Percentiles rank a stretch among this genome's conserved stretches.
These are phyloP conservation scores for Drosophila pegasa DNA, from an alignment of 2,888 invertebrate genomes.

Conservation along the genomic window DNA sequence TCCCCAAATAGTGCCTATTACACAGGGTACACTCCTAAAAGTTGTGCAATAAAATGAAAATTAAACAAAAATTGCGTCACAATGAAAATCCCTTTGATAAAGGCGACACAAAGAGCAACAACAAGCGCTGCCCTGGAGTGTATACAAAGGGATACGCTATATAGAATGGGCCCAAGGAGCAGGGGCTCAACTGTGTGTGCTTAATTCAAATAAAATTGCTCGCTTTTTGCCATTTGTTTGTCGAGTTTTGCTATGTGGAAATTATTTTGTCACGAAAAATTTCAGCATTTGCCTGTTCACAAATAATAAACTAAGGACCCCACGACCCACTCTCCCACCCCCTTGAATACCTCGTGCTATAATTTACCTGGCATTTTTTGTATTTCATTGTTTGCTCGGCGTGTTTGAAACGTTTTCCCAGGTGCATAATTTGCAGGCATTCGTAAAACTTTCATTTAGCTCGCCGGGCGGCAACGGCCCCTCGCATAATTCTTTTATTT, in stretches of 20 bases:
- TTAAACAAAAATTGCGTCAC: constrained; percentile 52
- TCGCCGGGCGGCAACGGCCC: constrained; percentile 7
- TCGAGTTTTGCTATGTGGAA: constrained; percentile 22
- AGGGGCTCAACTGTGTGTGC: constrained; percentile 2
- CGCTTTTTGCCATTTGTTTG: constrained; percentile 40
- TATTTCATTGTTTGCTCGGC: constrained; percentile 19
- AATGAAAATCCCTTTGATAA: constrained; percentile 53
- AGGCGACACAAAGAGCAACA: constrained; percentile 10
- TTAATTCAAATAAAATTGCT: constrained; percentile 65
- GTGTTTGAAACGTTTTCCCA: constrained; percentile 50
- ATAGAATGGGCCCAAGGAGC: constrained; percentile 3
- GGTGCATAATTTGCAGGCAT: constrained; percentile 64
- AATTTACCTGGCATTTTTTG: constrained; percentile 44
- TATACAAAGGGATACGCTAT: constrained; percentile 15
- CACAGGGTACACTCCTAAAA: constrained; percentile 15
- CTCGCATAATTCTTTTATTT: constrained; percentile 16
- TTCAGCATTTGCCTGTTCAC: constrained; percentile 36
- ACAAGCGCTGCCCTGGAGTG: constrained; percentile 4
- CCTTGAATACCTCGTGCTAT: constrained; percentile 21
- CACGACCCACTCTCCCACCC: too few species aligned
- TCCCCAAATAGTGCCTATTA: too few species aligned
- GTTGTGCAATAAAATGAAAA: constrained; percentile 43
- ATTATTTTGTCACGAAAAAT: constrained; percentile 54
- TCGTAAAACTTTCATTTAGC: constrained; percentile 35
- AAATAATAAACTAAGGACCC: constrained; percentile 35